phyloP scores from a whole-genome alignment of 2,113 vertebrate genomes.

The Rhinoderma darwinii region DNA sequence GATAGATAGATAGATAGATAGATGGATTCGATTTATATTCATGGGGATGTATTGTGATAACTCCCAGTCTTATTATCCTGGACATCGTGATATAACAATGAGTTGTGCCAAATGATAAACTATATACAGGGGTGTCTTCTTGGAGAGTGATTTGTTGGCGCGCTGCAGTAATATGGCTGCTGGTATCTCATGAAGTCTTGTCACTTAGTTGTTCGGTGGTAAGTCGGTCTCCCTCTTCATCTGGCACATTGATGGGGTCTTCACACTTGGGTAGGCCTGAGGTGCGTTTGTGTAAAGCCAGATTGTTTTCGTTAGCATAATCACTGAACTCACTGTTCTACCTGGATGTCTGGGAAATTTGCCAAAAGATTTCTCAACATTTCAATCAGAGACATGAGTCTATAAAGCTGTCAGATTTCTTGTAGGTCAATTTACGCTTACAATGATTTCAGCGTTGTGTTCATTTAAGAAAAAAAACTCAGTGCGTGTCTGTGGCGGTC shows the following conservation, averaged over 20 bases:
- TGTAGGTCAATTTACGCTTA: slow-evolving; percentile 85
- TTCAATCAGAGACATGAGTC: slow-evolving; percentile 75
- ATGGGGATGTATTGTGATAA: neutral
- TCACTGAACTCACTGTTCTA: slow-evolving; percentile 83
- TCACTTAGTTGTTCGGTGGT: slow-evolving; percentile 64
- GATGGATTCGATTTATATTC: too few relatives aligned
- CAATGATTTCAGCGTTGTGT: slow-evolving; percentile 74
- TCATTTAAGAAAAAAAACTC: slow-evolving; percentile 72
- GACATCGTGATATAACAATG: neutral
- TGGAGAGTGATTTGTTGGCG: neutral
- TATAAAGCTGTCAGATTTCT: slow-evolving; percentile 87
- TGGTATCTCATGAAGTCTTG: slow-evolving; percentile 47
- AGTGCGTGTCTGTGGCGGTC: slow-evolving; percentile 66
- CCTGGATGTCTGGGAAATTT: slow-evolving; percentile 85
- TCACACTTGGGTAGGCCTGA: slow-evolving; percentile 76
- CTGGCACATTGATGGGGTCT: slow-evolving; percentile 72
- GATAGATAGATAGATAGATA: neutral
- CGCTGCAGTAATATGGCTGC: neutral
- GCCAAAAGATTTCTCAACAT: slow-evolving; percentile 84
- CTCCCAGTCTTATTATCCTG: neutral
- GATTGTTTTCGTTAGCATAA: slow-evolving; percentile 86
- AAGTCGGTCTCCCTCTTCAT: slow-evolving; percentile 68
- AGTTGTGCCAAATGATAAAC: neutral
- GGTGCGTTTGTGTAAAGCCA: slow-evolving; percentile 78
- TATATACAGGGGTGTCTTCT: neutral